phyloP scores from a whole-genome alignment of 1,140 invertebrate genomes.

The Drosophila bocki region DNA sequence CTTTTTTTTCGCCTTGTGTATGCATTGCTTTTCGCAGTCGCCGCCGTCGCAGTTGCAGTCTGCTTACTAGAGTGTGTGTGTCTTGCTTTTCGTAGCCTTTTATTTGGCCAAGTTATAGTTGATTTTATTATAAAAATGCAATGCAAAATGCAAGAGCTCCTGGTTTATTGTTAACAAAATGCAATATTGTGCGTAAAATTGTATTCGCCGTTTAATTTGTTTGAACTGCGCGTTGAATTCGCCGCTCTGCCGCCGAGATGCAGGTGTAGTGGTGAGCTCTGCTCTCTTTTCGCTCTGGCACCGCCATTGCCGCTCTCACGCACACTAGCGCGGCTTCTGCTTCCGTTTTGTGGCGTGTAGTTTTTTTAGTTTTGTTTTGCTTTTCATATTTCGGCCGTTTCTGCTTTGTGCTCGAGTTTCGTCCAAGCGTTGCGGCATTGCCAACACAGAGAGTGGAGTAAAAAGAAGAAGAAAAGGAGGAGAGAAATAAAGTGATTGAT shows the following conservation, averaged over 20 bases:
- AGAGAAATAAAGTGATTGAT: slow-evolving; percentile 21
- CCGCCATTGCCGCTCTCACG: slow-evolving; percentile 34
- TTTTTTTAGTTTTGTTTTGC: slow-evolving; percentile 82
- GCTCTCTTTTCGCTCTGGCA: slow-evolving; percentile 32
- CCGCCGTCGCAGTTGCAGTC: slow-evolving; percentile 11
- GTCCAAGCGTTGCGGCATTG: slow-evolving; percentile 53
- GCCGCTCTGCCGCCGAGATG: slow-evolving; percentile 30
- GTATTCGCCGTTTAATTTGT: slow-evolving; percentile 50
- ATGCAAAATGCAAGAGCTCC: slow-evolving; percentile 2
- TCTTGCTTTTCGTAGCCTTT: neutral
- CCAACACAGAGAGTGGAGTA: slow-evolving; percentile 50
- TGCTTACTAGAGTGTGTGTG: slow-evolving; percentile 5
- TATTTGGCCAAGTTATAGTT: neutral
- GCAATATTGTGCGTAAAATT: slow-evolving; percentile 48
- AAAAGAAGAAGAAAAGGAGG: slow-evolving; percentile 1
- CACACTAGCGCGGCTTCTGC: slow-evolving; percentile 31
- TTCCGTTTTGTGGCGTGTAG: slow-evolving; percentile 55
- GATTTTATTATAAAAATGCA: neutral
- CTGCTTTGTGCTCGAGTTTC: slow-evolving; percentile 56
- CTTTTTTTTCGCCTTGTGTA: slow-evolving; percentile 64
- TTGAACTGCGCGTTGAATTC: slow-evolving; percentile 35
- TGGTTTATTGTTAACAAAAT: slow-evolving; percentile 28
- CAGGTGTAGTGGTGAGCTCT: slow-evolving; percentile 69
- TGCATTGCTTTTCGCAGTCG: slow-evolving; percentile 58
- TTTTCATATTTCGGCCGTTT: slow-evolving; percentile 71